Evolutionary conservation across 53 echinoderm and acorn worm species (phyloP).

Genomic region (Luidia sarsii): DNA sequence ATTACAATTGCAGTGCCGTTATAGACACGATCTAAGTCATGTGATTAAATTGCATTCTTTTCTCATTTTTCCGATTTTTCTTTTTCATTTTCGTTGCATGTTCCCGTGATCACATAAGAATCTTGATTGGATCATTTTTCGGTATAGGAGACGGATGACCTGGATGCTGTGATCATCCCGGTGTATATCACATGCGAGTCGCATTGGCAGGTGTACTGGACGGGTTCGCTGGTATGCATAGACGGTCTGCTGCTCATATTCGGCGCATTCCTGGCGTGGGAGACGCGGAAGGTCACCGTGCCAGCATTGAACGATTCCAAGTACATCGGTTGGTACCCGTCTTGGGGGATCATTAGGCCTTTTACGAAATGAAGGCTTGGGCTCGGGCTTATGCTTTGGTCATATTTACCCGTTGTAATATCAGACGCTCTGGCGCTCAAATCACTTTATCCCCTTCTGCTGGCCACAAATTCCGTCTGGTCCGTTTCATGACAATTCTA

Average conservation of each 20-base stretch:
- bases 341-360: too few relatives aligned
- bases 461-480: too few relatives aligned
- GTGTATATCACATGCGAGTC: slow-evolving; percentile 71
- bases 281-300: slow-evolving; percentile 91
- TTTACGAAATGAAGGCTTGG: too few relatives aligned
- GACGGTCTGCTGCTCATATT: slow-evolving; percentile 83
- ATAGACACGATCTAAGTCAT: too few relatives aligned
- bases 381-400: too few relatives aligned
- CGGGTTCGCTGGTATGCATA: slow-evolving; percentile 67
- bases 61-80: too few relatives aligned
- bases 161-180: slow-evolving; percentile 69
- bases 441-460: too few relatives aligned
- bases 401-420: too few relatives aligned
- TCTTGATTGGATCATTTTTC: not conserved
- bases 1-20: too few relatives aligned
- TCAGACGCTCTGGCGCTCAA: too few relatives aligned
- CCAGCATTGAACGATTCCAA: slow-evolving; percentile 94
- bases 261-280: slow-evolving; percentile 96
- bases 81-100: not conserved
- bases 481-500: too few relatives aligned
- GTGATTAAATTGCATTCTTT: too few relatives aligned
- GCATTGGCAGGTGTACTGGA: slow-evolving; percentile 74
- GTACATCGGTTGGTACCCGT: slow-evolving; percentile 81
- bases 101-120: not conserved
- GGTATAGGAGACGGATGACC: slow-evolving; percentile 40